Base-by-base conservation (phyloP, 2,797 vertebrate species). In the Urophycis tenuis region DNA sequence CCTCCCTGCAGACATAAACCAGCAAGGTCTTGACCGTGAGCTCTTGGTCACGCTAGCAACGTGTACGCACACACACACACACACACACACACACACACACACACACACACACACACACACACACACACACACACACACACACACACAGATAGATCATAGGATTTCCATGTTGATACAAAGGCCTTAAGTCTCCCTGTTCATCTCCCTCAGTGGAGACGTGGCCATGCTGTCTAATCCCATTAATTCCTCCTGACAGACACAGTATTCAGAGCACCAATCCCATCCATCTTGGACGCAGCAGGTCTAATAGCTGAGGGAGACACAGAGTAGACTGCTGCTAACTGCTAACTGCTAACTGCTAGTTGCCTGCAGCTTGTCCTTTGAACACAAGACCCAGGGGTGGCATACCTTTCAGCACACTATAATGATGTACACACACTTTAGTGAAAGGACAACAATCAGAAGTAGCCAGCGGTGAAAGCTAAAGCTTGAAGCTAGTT, bases 171-270 rank as follows among this genome's bases (percentile, higher is more conserved):
- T n/a, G 49, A 60, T 12, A 64, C 60, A 64, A 25, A 64, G 3
- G 75, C 36, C 4, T 60, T 67, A 22, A 73, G 69, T 78, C 73
- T n/a, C 17, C 10, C 71, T 70, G 71, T 15, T 80, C 80, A 69
- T 71, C 78, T 76, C 82, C 74, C 70, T 60, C 22, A 36, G 71
- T 45, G 80, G 60, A 81, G 79, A 36, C 72, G 76, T n/a, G 22
- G 72, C 22, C 2, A 3, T 71, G 64, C 75, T 77, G 67, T 60
- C 67, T 77, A 71, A 80, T 77, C 49, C 77, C 53, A 39, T 1
- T 17, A 60, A 75, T 75, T 14, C 36, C 72, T 49, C 11, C 74
- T 8, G 34, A 34, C 80, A 78, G 81, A 84, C 45, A 76, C 73
- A 10, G 53, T 64, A 64, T 64, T 64, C 29, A 64, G n/a, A 29